Percentiles rank a stretch among this genome's conserved stretches.
Conservation (phyloP, 1,140 invertebrate genomes). For the Lanistes nyassanus region DNA sequence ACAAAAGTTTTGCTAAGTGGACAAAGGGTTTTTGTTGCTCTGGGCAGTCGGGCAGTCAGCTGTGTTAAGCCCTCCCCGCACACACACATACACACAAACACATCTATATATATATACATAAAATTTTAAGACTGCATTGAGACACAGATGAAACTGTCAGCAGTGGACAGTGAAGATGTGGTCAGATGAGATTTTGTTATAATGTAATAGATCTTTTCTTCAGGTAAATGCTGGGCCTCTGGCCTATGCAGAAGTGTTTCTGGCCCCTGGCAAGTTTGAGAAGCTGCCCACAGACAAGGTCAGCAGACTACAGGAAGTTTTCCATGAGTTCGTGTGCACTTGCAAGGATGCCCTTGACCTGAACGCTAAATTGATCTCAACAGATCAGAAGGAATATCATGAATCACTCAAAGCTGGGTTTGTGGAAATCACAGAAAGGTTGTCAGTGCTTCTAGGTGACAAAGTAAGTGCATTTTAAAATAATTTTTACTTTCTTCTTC, state of each 20-base stretch:
- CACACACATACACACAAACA: too few species aligned
- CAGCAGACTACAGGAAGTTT: conserved; percentile 83
- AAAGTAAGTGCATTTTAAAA: conserved; percentile 47
- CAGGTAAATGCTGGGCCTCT: conserved; percentile 92
- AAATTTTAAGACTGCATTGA: too few species aligned
- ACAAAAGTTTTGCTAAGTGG: too few species aligned
- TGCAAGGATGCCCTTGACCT: conserved; percentile 88
- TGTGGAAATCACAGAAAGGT: conserved; percentile 82
- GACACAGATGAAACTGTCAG: background rate
- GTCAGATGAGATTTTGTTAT: too few species aligned
- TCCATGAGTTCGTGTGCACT: conserved; percentile 86
- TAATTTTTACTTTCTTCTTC: too few species aligned
- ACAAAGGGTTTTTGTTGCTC: too few species aligned
- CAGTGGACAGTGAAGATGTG: background rate
- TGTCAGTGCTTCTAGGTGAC: conserved; percentile 68
- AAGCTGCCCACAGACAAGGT: conserved; percentile 78
- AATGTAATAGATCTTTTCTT: conserved; percentile 9
- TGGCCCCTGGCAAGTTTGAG: conserved; percentile 69
- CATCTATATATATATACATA: too few species aligned
- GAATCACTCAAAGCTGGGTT: conserved; percentile 86
- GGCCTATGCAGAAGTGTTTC: conserved; percentile 90
- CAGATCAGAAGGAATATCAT: conserved; percentile 90
- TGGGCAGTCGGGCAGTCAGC: too few species aligned
- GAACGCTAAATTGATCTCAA: conserved; percentile 84
- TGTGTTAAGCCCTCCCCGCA: too few species aligned